phyloP scores from a whole-genome alignment of 2,888 invertebrate genomes.

The Cyclophora punctaria region DNA sequence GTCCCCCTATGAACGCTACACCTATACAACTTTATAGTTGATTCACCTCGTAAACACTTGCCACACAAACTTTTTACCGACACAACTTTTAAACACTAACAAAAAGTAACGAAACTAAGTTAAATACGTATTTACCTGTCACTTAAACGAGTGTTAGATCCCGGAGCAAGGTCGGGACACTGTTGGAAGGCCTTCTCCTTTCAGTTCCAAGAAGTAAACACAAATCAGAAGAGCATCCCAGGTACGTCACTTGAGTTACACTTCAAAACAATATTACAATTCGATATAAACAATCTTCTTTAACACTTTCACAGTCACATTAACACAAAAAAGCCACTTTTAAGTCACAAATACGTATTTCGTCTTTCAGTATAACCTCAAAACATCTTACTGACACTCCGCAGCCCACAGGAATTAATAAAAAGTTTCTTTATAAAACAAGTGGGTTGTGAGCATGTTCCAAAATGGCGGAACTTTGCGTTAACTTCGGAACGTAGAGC shows the following conservation, averaged over 20 bases:
- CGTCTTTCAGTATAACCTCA: conserved; percentile 69
- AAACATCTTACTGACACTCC: conserved; percentile 75
- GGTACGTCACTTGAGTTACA: conserved; percentile 59
- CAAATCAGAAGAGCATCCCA: conserved; percentile 63
- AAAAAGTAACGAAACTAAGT: conserved; percentile 55
- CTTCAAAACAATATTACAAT: conserved; percentile 68
- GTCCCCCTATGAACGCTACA: not conserved
- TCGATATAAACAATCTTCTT: conserved; percentile 52
- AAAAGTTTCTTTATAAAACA: conserved; percentile 77
- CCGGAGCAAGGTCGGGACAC: conserved; percentile 49
- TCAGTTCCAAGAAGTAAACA: conserved; percentile 66
- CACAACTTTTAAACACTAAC: conserved; percentile 52
- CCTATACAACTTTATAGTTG: conserved; percentile 29
- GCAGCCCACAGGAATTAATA: conserved; percentile 76
- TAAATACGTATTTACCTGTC: conserved; percentile 39
- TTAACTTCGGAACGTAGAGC: conserved; percentile 75
- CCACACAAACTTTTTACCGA: conserved; percentile 58
- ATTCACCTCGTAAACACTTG: conserved; percentile 48
- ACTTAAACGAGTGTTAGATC: conserved; percentile 39
- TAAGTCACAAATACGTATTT: conserved; percentile 56
- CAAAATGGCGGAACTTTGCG: conserved; percentile 77
- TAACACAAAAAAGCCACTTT: conserved; percentile 41
- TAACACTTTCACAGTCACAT: conserved; percentile 33
- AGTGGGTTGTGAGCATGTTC: conserved; percentile 77
- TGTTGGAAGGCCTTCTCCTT: conserved; percentile 48